Evolutionary conservation across 1,140 invertebrate genomes (phyloP).

Genomic region (Apis dorsata): DNA sequence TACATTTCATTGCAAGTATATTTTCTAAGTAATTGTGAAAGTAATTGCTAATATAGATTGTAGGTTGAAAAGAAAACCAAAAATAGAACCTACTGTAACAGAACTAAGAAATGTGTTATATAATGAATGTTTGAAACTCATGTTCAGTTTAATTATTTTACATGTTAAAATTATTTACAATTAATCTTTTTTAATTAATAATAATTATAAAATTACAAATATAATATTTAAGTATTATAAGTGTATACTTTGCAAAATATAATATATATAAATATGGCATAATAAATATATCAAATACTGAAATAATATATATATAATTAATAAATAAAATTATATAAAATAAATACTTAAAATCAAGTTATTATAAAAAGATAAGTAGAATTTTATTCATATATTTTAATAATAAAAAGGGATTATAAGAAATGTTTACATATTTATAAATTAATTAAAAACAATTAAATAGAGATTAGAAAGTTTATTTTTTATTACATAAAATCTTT

Average conservation of each 20-base stretch:
- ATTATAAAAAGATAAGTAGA: not conserved
- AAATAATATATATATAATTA: not conserved
- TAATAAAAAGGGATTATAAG: not conserved
- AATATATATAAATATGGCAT: not conserved
- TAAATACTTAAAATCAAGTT: not conserved
- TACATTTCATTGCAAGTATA: not conserved
- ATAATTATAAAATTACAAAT: not conserved
- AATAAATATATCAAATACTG: not conserved
- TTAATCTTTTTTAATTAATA: not conserved
- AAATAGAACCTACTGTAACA: conserved; percentile 74
- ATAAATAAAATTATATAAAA: not conserved
- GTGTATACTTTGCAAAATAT: not conserved
- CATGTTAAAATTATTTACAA: not conserved
- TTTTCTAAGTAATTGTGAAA: conserved; percentile 22
- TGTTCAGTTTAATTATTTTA: conserved; percentile 24
- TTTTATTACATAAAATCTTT: conserved; percentile 12
- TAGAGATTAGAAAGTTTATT: conserved; percentile 4
- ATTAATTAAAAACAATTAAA: conserved; percentile 21
- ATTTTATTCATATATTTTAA: not conserved
- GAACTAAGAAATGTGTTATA: conserved; percentile 55
- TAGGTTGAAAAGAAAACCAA: conserved; percentile 67
- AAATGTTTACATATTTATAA: not conserved
- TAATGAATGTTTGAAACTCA: conserved; percentile 55
- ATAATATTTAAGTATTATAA: not conserved
- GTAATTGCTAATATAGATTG: conserved; percentile 47